These are phyloP conservation scores for Thumatha senex DNA, from an alignment of 2,888 invertebrate species.

Conservation along the genomic window DNA sequence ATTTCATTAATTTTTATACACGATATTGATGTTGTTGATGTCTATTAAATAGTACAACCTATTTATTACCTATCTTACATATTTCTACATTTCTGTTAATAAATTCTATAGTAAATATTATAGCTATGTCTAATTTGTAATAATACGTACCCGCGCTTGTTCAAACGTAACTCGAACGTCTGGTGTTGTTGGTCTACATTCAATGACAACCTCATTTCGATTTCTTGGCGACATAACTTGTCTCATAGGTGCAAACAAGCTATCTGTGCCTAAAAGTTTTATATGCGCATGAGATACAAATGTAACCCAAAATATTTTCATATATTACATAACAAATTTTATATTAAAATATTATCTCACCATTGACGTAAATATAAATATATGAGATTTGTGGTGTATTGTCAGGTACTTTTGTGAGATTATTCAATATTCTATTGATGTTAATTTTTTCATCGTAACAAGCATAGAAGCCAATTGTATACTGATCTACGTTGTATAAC, in stretches of 20 bases:
- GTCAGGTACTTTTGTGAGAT: slow-evolving; percentile 60
- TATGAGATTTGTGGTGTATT: slow-evolving; percentile 64
- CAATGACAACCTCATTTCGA: slow-evolving; percentile 59
- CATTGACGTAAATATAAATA: slow-evolving; percentile 72
- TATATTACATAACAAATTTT: not conserved
- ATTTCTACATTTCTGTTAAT: slow-evolving; percentile 10
- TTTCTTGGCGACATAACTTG: slow-evolving; percentile 58
- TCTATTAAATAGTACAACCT: slow-evolving; percentile 2
- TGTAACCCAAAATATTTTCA: slow-evolving; percentile 2
- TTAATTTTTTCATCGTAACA: slow-evolving; percentile 70
- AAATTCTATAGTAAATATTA: slow-evolving; percentile 14
- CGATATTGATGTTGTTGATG: not conserved
- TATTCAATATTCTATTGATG: slow-evolving; percentile 47
- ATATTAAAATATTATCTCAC: slow-evolving; percentile 53
- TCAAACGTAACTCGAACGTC: slow-evolving; percentile 63
- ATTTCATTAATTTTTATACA: slow-evolving; percentile 19
- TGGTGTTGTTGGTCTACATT: slow-evolving; percentile 76
- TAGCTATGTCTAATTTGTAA: slow-evolving; percentile 17
- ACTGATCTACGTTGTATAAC: slow-evolving; percentile 67
- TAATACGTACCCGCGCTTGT: slow-evolving; percentile 77
- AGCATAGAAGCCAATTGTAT: slow-evolving; percentile 82
- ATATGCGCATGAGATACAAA: slow-evolving; percentile 36
- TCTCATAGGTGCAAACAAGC: slow-evolving; percentile 69
- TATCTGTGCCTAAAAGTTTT: slow-evolving; percentile 69
- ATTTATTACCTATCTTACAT: not conserved